These are phyloP conservation scores for Selenia dentaria DNA, from an alignment of 2,888 invertebrate genomes.

Conservation along the genomic window DNA sequence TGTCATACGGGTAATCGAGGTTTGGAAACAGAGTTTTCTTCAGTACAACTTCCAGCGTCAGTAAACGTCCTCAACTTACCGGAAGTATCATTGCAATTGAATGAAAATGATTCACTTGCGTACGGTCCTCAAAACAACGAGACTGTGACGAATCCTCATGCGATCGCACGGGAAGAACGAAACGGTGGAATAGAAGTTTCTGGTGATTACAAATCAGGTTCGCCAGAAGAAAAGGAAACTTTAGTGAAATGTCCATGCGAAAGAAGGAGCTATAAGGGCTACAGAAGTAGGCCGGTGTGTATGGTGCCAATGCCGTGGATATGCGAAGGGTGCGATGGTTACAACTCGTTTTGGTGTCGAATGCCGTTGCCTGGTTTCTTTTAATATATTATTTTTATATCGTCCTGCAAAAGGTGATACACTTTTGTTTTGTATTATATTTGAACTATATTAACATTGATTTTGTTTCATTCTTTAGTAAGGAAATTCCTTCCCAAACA, in stretches of 20 bases:
- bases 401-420: too few species aligned
- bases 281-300: constrained; percentile 1
- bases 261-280: not conserved
- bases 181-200: not conserved
- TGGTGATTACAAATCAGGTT: not conserved
- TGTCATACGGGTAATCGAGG: not conserved
- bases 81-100: not conserved
- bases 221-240: not conserved
- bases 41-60: not conserved
- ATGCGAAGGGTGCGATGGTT: not conserved
- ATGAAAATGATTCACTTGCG: not conserved
- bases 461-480: too few species aligned
- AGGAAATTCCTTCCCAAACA: too few species aligned
- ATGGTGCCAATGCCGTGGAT: constrained; percentile 4
- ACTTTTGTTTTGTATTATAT: too few species aligned
- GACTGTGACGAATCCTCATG: too few species aligned
- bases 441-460: too few species aligned
- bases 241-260: not conserved
- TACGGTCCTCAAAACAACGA: too few species aligned
- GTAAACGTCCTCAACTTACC: not conserved
- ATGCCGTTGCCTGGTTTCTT: constrained; percentile 6
- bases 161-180: too few species aligned
- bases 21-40: not conserved
- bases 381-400: not conserved
- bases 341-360: constrained; percentile 7